Percentiles rank a stretch among this genome's conserved stretches.
These are phyloP conservation scores for Eonycteris spelaea DNA, from an alignment of 2,113 vertebrate species.

Conservation along the genomic window DNA sequence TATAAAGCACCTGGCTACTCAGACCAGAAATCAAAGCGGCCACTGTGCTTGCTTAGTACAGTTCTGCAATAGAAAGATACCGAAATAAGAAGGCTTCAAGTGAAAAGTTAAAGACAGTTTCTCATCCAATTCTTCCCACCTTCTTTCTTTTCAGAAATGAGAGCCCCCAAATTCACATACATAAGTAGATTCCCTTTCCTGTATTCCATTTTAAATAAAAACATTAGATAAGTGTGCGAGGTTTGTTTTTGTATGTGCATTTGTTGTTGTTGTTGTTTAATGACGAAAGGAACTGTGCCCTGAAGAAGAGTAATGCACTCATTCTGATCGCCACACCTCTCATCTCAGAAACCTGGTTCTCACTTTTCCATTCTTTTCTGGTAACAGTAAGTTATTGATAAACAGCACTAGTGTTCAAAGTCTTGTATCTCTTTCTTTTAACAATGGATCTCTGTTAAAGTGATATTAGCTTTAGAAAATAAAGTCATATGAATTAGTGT, in stretches of 20 bases:
- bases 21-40: slow-evolving; percentile 28
- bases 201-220: neutral
- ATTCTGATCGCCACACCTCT: neutral
- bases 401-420: neutral
- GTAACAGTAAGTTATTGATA: neutral
- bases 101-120: neutral
- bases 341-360: neutral
- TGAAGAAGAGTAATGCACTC: neutral
- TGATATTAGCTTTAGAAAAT: neutral
- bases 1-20: neutral
- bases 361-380: neutral
- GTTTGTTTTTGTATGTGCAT: neutral
- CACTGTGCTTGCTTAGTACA: neutral
- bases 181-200: neutral
- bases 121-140: neutral
- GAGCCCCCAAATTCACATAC: accelerated
- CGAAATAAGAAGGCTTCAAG: neutral
- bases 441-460: neutral
- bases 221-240: neutral
- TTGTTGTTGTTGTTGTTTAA: neutral
- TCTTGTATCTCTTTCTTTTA: neutral
- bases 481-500: neutral
- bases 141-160: neutral
- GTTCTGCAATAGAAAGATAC: neutral
- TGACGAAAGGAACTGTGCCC: neutral